These are phyloP conservation scores for Trichosurus vulpecula DNA, from an alignment of 2,797 vertebrate species.

Conservation along the genomic window DNA sequence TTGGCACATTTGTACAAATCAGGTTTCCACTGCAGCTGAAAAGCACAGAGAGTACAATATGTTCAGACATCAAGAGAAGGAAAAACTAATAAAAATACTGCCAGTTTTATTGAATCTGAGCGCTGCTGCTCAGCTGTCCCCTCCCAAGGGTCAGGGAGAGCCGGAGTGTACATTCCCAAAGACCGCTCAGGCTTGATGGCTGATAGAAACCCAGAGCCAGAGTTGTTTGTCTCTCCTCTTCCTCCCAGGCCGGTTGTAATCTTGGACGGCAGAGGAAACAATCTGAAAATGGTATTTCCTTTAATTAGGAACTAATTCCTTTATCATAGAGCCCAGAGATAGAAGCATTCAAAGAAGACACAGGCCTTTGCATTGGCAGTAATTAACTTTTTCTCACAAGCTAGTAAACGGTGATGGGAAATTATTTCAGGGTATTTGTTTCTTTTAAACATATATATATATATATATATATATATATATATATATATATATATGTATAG, in stretches of 20 bases:
- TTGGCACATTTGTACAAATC: conserved; percentile 46
- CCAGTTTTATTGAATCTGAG: conserved; percentile 66
- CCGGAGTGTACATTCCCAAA: conserved; percentile 38
- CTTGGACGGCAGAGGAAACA: conserved; percentile 67
- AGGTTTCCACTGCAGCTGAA: conserved; percentile 52
- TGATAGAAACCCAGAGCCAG: conserved; percentile 57
- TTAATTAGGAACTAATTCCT: conserved; percentile 80
- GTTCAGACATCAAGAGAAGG: conserved; percentile 68
- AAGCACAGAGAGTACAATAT: conserved; percentile 10
- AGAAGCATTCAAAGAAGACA: conserved; percentile 68
- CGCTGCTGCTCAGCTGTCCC: conserved; percentile 53
- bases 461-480: neutral
- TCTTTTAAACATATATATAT: conserved; percentile 61
- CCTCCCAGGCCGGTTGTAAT: conserved; percentile 43
- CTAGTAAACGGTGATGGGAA: conserved; percentile 68
- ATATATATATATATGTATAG: neutral
- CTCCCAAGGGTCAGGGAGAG: conserved; percentile 60
- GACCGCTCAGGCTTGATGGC: conserved; percentile 28
- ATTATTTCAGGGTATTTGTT: conserved; percentile 67
- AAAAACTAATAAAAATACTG: conserved; percentile 56
- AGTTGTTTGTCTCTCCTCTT: conserved; percentile 32
- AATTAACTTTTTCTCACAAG: conserved; percentile 75
- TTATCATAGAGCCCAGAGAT: conserved; percentile 68
- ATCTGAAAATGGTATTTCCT: conserved; percentile 50
- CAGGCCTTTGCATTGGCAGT: conserved; percentile 61